Conservation (phyloP, 2,113 vertebrate species). For the Cyanoliseus patagonus region DNA sequence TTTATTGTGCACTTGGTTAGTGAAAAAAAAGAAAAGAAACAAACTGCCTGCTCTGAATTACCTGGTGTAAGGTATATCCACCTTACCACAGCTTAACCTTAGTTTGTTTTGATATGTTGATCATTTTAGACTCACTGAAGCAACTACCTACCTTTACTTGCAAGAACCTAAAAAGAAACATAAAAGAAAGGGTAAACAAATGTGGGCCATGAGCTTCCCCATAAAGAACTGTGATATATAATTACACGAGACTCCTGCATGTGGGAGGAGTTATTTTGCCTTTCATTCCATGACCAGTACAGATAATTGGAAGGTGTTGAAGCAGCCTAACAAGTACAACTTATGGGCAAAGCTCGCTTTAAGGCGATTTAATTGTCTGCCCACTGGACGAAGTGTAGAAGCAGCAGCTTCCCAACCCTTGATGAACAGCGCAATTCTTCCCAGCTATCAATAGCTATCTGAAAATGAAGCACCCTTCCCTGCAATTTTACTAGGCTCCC, state of each 20-base stretch:
- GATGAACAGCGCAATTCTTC: background rate
- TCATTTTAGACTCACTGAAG: background rate
- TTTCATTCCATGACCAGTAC: background rate
- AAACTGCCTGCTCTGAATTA: background rate
- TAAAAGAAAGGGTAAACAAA: background rate
- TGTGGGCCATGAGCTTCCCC: background rate
- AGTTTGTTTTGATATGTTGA: background rate
- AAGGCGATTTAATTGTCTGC: background rate
- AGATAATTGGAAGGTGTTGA: background rate
- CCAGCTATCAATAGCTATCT: background rate
- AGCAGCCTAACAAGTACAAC: background rate
- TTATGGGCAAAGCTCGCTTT: background rate
- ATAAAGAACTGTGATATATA: background rate
- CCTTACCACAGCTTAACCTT: background rate
- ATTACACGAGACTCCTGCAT: background rate
- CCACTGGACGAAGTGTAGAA: background rate
- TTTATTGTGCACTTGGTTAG: background rate
- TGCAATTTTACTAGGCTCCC: background rate
- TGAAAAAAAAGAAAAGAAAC: background rate
- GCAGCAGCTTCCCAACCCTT: background rate
- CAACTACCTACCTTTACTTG: background rate
- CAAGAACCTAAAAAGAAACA: background rate
- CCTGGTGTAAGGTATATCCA: background rate
- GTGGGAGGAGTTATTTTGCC: background rate
- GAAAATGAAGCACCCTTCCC: background rate